Base-by-base conservation (phyloP, 2,888 invertebrate species). In the Camponotus fellah region DNA sequence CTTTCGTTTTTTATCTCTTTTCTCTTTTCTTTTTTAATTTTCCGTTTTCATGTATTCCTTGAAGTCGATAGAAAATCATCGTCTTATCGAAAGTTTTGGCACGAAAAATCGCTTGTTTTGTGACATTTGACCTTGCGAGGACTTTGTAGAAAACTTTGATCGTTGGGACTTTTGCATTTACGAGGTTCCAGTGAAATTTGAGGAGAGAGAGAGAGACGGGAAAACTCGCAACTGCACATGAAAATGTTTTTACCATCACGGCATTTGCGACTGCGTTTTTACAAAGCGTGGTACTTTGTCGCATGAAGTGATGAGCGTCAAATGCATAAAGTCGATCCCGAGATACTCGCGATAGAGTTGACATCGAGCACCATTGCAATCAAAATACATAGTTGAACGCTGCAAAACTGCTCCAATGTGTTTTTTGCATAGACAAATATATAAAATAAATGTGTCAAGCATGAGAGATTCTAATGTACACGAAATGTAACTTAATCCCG, bases 111-210 rank as follows among this genome's bases (percentile, higher is more conserved):
- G 56, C 83, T 83, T 58, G n/a, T 49, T 58, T 26, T 21, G 43
- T 10, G 17, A 40, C 32, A 46, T 64, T 62, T 72, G 74, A 82
- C 64, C 53, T 64, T 21, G 64, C 34, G 21, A 49, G 53, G 49
- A 34, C 77, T 86, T 83, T 82, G 75, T 10, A 60, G 86, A 87
- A 85, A 83, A 53, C 8, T 53, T 53, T 80, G 80, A 85, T 85
- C 76, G 60, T 34, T n/a, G n/a, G 21, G 32, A 79, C 53, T 56
- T 40, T 6, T 26, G 53, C 40, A 26, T 21, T 58, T 71, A 68
- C 66, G 72, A 34, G 43, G 37, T 69, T 87, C 72, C 85, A 34
- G n/a, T 40, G 60, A 64, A 83, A 56, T 69, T 40, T n/a, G 53
- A 49, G 37, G 37, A 37, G 0, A 37, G 5, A 37, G 9, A 10